Percentiles rank a stretch among this genome's conserved stretches.
Evolutionary conservation across 2,797 vertebrate species (phyloP).

Genomic region (Podarcis lilfordi): DNA sequence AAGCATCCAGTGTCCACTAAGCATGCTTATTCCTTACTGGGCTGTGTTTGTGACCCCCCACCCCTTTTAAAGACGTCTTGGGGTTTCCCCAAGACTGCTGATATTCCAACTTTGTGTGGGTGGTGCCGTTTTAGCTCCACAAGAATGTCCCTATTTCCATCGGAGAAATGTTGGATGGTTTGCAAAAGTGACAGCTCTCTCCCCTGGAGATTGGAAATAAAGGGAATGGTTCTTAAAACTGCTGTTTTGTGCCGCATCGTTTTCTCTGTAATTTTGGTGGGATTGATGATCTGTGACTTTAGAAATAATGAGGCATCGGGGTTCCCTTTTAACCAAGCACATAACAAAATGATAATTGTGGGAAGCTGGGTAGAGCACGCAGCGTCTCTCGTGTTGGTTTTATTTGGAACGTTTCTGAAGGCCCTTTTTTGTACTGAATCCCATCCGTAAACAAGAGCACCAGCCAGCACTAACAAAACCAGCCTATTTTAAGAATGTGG

Average conservation of each 20-base stretch:
- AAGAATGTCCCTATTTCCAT: background rate
- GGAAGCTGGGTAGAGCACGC: background rate
- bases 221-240: background rate
- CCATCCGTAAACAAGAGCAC: constrained; percentile 14
- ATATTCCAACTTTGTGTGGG: background rate
- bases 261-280: background rate
- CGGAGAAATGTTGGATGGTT: too few species aligned
- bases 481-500: constrained; percentile 16
- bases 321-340: constrained; percentile 15
- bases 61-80: background rate
- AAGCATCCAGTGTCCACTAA: too few species aligned
- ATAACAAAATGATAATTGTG: background rate
- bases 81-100: background rate
- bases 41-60: background rate
- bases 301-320: constrained; percentile 19
- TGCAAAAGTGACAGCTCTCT: background rate
- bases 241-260: background rate
- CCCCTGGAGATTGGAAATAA: background rate
- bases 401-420: constrained; percentile 2
- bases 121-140: background rate
- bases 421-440: background rate
- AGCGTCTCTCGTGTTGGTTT: background rate
- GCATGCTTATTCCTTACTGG: background rate
- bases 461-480: constrained; percentile 32
- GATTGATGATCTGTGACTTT: background rate